Evolutionary conservation across 2,797 vertebrate species (phyloP).

Genomic region (Zenarchopterus dispar): DNA sequence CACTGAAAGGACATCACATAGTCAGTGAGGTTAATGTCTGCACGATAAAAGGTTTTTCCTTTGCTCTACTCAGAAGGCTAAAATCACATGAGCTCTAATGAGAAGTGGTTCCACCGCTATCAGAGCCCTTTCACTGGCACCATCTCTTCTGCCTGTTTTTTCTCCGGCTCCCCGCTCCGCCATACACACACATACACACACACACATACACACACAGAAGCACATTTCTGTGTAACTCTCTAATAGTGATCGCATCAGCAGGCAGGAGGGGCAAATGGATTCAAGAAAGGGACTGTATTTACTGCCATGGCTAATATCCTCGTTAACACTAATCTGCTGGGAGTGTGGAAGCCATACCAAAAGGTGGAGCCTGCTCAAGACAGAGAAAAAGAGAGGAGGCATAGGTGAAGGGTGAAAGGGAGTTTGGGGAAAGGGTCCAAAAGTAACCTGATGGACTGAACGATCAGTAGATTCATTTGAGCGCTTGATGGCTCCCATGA

Average conservation of each 20-base stretch:
- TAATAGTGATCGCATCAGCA: conserved; percentile 20
- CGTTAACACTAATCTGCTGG: conserved; percentile 70
- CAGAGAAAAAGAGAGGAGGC: conserved; percentile 16
- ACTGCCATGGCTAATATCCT: conserved; percentile 71
- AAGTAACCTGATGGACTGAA: conserved; percentile 31
- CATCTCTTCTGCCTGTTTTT: conserved; percentile 34
- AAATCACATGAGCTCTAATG: conserved; percentile 48
- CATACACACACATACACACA: conserved; percentile 4
- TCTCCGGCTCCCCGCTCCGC: conserved; percentile 7
- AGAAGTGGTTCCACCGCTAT: conserved; percentile 34
- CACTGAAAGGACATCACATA: conserved; percentile 21
- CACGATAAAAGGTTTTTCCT: conserved; percentile 37
- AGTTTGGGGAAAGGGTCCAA: conserved; percentile 22
- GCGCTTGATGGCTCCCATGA: conserved; percentile 53
- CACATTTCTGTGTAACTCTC: conserved; percentile 11
- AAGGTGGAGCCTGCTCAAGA: conserved; percentile 25
- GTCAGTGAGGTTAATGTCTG: conserved; percentile 22
- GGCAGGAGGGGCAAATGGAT: conserved; percentile 49
- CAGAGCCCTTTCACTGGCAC: conserved; percentile 17
- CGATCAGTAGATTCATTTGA: conserved; percentile 52
- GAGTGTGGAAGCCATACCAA: conserved; percentile 42
- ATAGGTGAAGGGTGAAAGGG: conserved; percentile 7
- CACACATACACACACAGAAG: conserved; percentile 1
- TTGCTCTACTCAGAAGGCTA: conserved; percentile 32
- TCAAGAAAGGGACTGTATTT: conserved; percentile 59